Evolutionary conservation across 2,888 invertebrate species (phyloP).

Genomic region (Nudaria mundana): DNA sequence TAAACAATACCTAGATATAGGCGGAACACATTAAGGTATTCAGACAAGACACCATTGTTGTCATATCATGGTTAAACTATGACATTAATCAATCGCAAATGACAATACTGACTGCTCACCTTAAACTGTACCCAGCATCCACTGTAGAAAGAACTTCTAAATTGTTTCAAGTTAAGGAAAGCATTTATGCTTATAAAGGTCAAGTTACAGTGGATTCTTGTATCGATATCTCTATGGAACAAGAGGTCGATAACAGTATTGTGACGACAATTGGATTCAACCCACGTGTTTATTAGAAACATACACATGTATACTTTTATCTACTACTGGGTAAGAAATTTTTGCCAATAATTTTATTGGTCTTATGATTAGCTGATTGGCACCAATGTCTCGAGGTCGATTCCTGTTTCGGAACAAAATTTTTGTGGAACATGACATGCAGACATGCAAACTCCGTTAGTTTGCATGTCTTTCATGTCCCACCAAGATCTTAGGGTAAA

Average conservation of each 20-base stretch:
- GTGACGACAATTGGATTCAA: conserved; percentile 49
- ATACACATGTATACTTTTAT: too few species aligned
- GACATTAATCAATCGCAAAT: conserved; percentile 71
- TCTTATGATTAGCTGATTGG: too few species aligned
- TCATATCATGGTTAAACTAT: conserved; percentile 78
- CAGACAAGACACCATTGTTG: conserved; percentile 74
- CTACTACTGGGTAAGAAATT: too few species aligned
- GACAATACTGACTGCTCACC: conserved; percentile 73
- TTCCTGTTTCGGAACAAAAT: too few species aligned
- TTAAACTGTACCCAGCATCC: conserved; percentile 49
- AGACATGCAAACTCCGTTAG: too few species aligned
- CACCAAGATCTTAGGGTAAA: too few species aligned
- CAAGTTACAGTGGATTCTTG: conserved; percentile 37
- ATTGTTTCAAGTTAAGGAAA: conserved; percentile 5
- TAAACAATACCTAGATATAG: conserved; percentile 71
- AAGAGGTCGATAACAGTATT: conserved; percentile 57
- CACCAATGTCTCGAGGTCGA: too few species aligned
- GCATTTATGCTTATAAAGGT: conserved; percentile 25
- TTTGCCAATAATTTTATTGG: too few species aligned
- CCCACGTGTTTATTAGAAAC: conserved; percentile 46
- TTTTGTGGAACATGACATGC: too few species aligned
- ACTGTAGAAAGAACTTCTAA: conserved; percentile 39
- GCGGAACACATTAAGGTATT: conserved; percentile 68
- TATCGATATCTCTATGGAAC: conserved; percentile 54
- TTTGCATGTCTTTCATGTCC: too few species aligned